phyloP scores from a whole-genome alignment of 2,113 vertebrate species.

The Cephalopholis sonnerati region DNA sequence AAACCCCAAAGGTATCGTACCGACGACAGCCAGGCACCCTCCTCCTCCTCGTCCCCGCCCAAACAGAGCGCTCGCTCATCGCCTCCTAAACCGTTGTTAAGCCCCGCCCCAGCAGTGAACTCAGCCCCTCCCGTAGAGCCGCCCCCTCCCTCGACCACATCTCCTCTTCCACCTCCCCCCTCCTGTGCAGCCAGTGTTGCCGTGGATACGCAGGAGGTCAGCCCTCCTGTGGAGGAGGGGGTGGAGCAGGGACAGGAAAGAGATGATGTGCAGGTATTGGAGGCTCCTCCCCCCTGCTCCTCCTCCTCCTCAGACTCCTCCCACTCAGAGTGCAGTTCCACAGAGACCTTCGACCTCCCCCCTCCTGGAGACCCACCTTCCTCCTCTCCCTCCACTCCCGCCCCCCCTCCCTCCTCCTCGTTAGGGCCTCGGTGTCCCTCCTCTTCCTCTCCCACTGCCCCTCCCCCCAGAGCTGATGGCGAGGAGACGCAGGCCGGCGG shows the following conservation, averaged over 20 bases:
- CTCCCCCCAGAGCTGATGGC: constrained; percentile 46
- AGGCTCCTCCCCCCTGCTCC: constrained; percentile 64
- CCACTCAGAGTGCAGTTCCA: constrained; percentile 93
- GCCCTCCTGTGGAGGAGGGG: constrained; percentile 76
- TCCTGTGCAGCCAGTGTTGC: constrained; percentile 60
- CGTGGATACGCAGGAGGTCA: constrained; percentile 75
- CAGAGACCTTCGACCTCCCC: constrained; percentile 92
- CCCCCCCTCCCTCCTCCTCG: constrained; percentile 78
- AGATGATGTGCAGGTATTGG: constrained; percentile 79
- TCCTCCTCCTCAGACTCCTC: constrained; percentile 86
- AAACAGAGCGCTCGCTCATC: constrained; percentile 38
- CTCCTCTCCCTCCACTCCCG: constrained; percentile 74
- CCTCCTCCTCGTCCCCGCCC: constrained; percentile 30
- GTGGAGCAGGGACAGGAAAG: constrained; percentile 78
- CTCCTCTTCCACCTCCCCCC: constrained; percentile 34
- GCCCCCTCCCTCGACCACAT: neutral
- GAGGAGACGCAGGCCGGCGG: constrained; percentile 41
- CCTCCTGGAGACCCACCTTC: constrained; percentile 88
- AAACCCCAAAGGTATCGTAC: constrained; percentile 99
- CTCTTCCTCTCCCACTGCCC: constrained; percentile 79
- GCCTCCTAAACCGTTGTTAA: constrained; percentile 69
- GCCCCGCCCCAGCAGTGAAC: neutral
- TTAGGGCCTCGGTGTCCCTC: constrained; percentile 82
- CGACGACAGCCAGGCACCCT: constrained; percentile 85
- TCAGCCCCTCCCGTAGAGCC: neutral